phyloP scores from a whole-genome alignment of 2,113 vertebrate species.

The Prionailurus bengalensis region DNA sequence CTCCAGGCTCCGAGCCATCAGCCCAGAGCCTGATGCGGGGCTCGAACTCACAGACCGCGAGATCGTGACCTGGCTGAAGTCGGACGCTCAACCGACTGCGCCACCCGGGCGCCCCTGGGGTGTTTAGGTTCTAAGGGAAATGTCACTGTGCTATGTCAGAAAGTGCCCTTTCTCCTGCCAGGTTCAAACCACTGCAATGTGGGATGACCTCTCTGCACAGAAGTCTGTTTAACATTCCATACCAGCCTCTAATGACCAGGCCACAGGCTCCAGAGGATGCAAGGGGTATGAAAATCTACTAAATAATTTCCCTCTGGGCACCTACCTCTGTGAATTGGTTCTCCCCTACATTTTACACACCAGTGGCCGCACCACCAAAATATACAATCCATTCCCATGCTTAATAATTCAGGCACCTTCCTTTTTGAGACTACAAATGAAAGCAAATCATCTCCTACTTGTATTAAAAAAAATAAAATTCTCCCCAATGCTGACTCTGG shows the following conservation, averaged over 20 bases:
- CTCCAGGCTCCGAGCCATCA: too few relatives aligned
- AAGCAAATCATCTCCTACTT: conserved; percentile 77
- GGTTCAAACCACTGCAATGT: conserved; percentile 48
- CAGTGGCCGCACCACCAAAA: conserved; percentile 74
- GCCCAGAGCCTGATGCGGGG: too few relatives aligned
- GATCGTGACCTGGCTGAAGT: too few relatives aligned
- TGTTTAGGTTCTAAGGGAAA: not conserved
- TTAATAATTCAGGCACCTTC: conserved; percentile 75
- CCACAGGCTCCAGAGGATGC: conserved; percentile 55
- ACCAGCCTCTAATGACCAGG: conserved; percentile 78
- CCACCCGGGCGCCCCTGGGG: too few relatives aligned
- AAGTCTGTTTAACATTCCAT: conserved; percentile 79
- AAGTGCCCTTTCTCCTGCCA: conserved; percentile 72
- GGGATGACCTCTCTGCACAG: conserved; percentile 45
- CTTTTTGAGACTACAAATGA: conserved; percentile 77
- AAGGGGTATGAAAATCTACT: conserved; percentile 71
- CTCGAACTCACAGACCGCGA: too few relatives aligned
- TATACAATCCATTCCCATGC: conserved; percentile 62
- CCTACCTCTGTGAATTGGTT: conserved; percentile 77
- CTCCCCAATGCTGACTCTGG: conserved; percentile 57
- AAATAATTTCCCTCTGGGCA: conserved; percentile 75
- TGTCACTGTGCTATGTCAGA: not conserved
- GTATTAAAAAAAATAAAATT: conserved; percentile 82
- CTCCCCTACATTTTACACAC: conserved; percentile 82
- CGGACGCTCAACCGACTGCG: too few relatives aligned